These are phyloP conservation scores for Agrochola macilenta DNA, from an alignment of 2,888 invertebrate genomes.

Conservation along the genomic window DNA sequence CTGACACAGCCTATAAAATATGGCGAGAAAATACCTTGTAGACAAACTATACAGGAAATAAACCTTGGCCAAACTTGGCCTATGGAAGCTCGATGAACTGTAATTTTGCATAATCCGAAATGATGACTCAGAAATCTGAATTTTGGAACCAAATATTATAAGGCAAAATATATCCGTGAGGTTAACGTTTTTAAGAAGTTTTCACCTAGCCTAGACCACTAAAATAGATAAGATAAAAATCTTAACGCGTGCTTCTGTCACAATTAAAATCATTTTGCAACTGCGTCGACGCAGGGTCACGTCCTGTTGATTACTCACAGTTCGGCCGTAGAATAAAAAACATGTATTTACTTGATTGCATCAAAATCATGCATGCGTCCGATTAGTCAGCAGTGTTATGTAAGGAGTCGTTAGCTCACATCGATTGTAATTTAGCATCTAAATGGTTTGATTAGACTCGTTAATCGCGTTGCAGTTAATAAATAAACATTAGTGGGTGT, in stretches of 20 bases:
- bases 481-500: slow-evolving; percentile 33
- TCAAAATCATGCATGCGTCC: slow-evolving; percentile 46
- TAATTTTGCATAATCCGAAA: slow-evolving; percentile 9
- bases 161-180: not conserved
- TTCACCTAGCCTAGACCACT: slow-evolving; percentile 19
- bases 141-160: not conserved
- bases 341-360: slow-evolving; percentile 57
- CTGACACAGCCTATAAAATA: slow-evolving; percentile 21
- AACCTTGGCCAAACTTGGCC: no score
- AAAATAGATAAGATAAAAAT: slow-evolving; percentile 54
- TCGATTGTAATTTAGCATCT: slow-evolving; percentile 52
- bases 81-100: not conserved
- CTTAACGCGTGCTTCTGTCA: slow-evolving; percentile 24
- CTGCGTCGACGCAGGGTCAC: slow-evolving; percentile 41
- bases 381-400: slow-evolving; percentile 60
- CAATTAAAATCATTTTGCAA: slow-evolving; percentile 43
- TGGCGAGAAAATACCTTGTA: slow-evolving; percentile 10
- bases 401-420: slow-evolving; percentile 41
- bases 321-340: slow-evolving; percentile 52
- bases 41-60: slow-evolving; percentile 6
- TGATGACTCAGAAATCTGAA: slow-evolving; percentile 1
- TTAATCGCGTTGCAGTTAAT: slow-evolving; percentile 30
- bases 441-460: slow-evolving; percentile 47
- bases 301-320: slow-evolving; percentile 54
- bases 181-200: not conserved